A percentile compares a stretch with the other conserved stretches of the same genome.
phyloP scores from a whole-genome alignment of 2,888 invertebrate species.

The Mamestra brassicae region DNA sequence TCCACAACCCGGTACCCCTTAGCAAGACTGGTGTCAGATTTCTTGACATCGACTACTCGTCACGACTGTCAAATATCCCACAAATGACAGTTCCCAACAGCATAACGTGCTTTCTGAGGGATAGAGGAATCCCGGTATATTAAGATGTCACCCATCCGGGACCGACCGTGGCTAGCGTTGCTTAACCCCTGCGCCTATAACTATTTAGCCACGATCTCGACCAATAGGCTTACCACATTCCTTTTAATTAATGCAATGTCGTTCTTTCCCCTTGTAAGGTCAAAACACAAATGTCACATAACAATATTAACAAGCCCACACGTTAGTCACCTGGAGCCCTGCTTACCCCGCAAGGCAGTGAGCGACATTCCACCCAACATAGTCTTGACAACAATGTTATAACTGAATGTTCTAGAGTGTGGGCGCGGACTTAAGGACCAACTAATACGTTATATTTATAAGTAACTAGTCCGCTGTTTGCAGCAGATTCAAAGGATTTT shows the following conservation, averaged over 20 bases:
- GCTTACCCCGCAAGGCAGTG: constrained; percentile 59
- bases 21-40: too few relatives aligned
- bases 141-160: too few relatives aligned
- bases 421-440: constrained; percentile 50
- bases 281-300: constrained; percentile 24
- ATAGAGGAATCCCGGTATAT: too few relatives aligned
- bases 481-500: neutral
- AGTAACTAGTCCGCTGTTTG: constrained; percentile 3
- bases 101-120: too few relatives aligned
- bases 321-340: constrained; percentile 53
- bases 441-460: constrained; percentile 7
- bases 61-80: too few relatives aligned
- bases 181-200: too few relatives aligned
- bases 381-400: constrained; percentile 58
- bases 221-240: neutral
- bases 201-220: too few relatives aligned
- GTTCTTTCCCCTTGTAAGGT: constrained; percentile 17
- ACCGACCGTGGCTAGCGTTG: too few relatives aligned
- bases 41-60: too few relatives aligned
- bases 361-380: constrained; percentile 58
- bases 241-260: neutral
- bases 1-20: too few relatives aligned
- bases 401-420: constrained; percentile 49
- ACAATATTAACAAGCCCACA: constrained; percentile 37
- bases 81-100: too few relatives aligned